These are phyloP conservation scores for Eupithecia inturbata DNA, from an alignment of 2,888 invertebrate species.

Conservation along the genomic window DNA sequence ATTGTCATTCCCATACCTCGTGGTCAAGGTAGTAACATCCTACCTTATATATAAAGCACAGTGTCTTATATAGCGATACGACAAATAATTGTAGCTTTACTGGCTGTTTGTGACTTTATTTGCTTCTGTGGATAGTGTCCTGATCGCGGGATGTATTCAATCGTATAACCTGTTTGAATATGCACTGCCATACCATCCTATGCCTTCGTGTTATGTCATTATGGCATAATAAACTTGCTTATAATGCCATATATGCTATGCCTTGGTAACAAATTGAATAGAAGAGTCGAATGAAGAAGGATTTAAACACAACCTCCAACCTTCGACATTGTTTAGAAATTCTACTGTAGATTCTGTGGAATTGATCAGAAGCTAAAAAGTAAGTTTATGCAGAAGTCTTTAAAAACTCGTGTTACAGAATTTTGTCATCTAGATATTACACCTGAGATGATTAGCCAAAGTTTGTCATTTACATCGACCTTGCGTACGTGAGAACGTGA, in stretches of 20 bases:
- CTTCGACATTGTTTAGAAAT: not conserved
- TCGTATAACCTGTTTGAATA: constrained; percentile 53
- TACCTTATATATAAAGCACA: constrained; percentile 31
- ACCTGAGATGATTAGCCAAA: constrained; percentile 39
- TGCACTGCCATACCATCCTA: constrained; percentile 53
- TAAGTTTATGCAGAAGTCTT: constrained; percentile 2
- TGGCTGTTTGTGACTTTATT: not conserved
- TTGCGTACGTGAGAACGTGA: constrained; percentile 72
- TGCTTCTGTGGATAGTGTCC: constrained; percentile 13
- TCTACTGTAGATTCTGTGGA: not conserved
- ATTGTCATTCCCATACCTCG: constrained; percentile 54
- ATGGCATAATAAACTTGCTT: not conserved
- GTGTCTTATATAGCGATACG: constrained; percentile 5
- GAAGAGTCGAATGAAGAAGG: not conserved
- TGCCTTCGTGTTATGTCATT: constrained; percentile 59
- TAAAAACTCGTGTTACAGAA: constrained; percentile 6
- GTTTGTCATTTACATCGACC: constrained; percentile 53
- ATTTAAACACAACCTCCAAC: not conserved
- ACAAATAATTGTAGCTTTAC: not conserved
- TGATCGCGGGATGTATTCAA: not conserved
- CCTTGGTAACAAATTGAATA: not conserved
- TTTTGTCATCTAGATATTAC: constrained; percentile 27
- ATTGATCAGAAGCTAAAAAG: not conserved
- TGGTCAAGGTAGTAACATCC: constrained; percentile 77
- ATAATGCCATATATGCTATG: not conserved